These are phyloP conservation scores for Hemistola chrysoprasaria DNA, from an alignment of 2,888 invertebrate species.

Conservation along the genomic window DNA sequence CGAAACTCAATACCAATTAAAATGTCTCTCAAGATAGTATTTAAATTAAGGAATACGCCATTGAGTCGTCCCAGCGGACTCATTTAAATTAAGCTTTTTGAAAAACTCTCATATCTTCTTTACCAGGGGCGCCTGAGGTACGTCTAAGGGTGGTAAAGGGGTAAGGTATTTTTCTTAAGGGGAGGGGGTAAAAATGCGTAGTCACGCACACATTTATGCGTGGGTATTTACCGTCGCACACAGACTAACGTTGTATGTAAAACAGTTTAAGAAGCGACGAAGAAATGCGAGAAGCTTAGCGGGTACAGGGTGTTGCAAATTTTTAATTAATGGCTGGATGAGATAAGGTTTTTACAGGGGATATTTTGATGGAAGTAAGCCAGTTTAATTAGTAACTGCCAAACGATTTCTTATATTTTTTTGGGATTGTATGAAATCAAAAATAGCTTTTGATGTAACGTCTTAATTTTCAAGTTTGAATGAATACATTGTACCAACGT, in stretches of 20 bases:
- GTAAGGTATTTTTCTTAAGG: slow-evolving; percentile 67
- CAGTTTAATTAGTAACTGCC: too few relatives aligned
- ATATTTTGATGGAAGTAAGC: too few relatives aligned
- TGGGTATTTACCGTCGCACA: slow-evolving; percentile 77
- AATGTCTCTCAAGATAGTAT: slow-evolving; percentile 70
- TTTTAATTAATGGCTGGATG: slow-evolving; percentile 12
- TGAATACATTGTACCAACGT: too few relatives aligned
- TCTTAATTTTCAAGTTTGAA: too few relatives aligned
- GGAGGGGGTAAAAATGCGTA: slow-evolving; percentile 78
- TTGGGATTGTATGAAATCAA: too few relatives aligned
- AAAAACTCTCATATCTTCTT: slow-evolving; percentile 82
- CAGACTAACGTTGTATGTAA: slow-evolving; percentile 72
- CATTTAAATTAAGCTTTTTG: slow-evolving; percentile 82
- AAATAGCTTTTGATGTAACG: too few relatives aligned
- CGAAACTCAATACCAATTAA: slow-evolving; percentile 81
- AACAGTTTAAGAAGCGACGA: slow-evolving; percentile 82
- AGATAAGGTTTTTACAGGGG: slow-evolving; percentile 5
- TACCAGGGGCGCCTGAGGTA: slow-evolving; percentile 73
- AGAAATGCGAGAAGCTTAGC: slow-evolving; percentile 81
- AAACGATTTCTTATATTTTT: slow-evolving; percentile 8
- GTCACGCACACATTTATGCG: slow-evolving; percentile 75
- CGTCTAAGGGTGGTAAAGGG: slow-evolving; percentile 72
- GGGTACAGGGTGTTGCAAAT: slow-evolving; percentile 59
- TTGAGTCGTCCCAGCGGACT: slow-evolving; percentile 73
- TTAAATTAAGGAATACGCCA: slow-evolving; percentile 79